Percentiles rank a stretch among this genome's conserved stretches.
Evolutionary conservation across 2,797 vertebrate genomes (phyloP).

Genomic region (Clarias pachynema): DNA sequence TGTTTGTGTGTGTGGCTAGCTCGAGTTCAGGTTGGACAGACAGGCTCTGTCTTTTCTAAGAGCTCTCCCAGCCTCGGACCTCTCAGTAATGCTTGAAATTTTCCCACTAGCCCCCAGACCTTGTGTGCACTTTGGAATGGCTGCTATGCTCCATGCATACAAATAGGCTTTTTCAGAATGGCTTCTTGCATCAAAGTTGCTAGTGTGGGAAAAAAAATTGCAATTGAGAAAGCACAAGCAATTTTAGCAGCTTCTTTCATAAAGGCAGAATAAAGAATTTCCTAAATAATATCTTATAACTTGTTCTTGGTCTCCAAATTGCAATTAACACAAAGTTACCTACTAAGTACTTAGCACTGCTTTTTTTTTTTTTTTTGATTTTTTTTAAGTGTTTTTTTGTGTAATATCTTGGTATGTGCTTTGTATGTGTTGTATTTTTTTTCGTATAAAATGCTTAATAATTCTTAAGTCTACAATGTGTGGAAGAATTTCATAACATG

Average conservation of each 20-base stretch:
- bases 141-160: conserved; percentile 59
- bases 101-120: conserved; percentile 54
- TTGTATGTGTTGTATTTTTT: not conserved
- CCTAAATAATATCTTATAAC: not conserved
- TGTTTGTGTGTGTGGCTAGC: conserved; percentile 17
- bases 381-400: no score
- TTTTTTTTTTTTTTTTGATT: no score
- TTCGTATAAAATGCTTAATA: not conserved
- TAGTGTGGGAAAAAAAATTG: conserved; percentile 37
- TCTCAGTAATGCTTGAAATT: conserved; percentile 62
- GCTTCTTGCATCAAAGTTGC: conserved; percentile 50
- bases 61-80: conserved; percentile 38
- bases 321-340: not conserved
- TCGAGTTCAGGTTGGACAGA: conserved; percentile 33
- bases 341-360: not conserved
- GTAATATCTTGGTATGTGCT: not conserved
- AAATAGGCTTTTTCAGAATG: conserved; percentile 63
- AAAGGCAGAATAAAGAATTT: not conserved
- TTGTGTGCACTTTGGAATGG: conserved; percentile 63
- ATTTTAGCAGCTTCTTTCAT: conserved; percentile 29
- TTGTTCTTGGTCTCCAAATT: not conserved
- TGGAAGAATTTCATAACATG: not conserved
- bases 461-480: not conserved
- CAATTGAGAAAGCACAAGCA: conserved; percentile 21
- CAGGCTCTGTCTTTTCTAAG: conserved; percentile 44